Evolutionary conservation across 2,888 invertebrate genomes (phyloP), one percentile per base, ranked within the genome.

Genomic region (Incurvaria masculella): DNA sequence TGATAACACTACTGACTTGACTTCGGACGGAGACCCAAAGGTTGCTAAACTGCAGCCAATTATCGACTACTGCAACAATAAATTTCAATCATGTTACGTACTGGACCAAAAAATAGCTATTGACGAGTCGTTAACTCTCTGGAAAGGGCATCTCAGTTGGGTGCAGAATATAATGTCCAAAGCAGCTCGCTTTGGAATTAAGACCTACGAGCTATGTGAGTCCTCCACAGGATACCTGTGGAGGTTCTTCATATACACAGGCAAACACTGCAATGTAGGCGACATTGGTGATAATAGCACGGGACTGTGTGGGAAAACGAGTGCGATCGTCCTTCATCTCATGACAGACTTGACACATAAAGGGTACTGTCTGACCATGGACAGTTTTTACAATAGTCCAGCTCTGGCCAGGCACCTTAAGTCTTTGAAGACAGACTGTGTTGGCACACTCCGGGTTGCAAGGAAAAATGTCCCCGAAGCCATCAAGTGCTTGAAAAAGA

Each of bases 131-230:
- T 21, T 51, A 45, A 48, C 54, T 17, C 47, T 55, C 8, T 56
- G 53, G 55, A 56, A 57, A 20, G 54, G 55, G 14, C 45, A 26
- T 40, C 27, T 51, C 20, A 45, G 42, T n/a, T 51, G 42, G 45
- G 38, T 48, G 6, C 51, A 48, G 23, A 46, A 39, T 23, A 51
- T 51, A 23, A 42, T 33, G 41, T 55, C 55, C 11, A 56, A 56
- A 42, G 42, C 52, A 43, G 38, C 54, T 1, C 47, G 42, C 16
- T 54, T 47, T 17, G 56, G 56, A 1, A 55, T 59, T 19, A 57
- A 57, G 46, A 54, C 55, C 1, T 57, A 52, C 41, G 54, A 59
- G 41, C 50, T 58, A 1, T 56, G 56, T 19, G 58, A 58, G 42
- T 50, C 44, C 1, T 19, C 41, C n/a, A 45, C 44, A 10, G 44